phyloP scores from a whole-genome alignment of 2,888 invertebrate genomes.

The Tineola bisselliella region DNA sequence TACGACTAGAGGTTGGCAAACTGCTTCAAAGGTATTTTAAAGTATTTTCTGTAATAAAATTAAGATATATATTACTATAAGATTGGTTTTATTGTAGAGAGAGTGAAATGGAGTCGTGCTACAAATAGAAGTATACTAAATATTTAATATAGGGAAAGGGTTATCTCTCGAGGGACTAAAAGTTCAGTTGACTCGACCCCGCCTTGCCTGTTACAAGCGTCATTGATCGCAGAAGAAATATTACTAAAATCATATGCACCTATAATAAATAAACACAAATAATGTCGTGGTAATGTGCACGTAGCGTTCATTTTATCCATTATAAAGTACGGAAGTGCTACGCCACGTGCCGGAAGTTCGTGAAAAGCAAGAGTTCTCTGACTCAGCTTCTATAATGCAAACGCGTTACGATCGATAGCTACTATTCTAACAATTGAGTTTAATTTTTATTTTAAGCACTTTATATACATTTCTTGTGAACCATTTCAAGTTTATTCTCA shows the following conservation, averaged over 20 bases:
- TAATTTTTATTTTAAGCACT: no score
- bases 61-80: no score
- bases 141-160: background rate
- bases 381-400: background rate
- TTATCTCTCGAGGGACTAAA: background rate
- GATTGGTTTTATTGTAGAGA: no score
- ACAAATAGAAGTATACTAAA: background rate
- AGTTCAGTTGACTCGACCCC: slow-evolving; percentile 22
- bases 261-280: no score
- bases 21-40: no score
- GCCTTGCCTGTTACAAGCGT: slow-evolving; percentile 39
- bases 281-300: background rate
- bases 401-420: background rate
- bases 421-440: no score
- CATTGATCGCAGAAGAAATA: slow-evolving; percentile 22
- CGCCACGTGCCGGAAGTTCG: slow-evolving; percentile 26
- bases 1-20: no score
- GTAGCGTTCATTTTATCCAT: background rate
- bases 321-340: slow-evolving; percentile 17
- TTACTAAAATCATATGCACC: no score
- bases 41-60: no score
- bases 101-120: background rate
- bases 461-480: no score
- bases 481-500: no score
- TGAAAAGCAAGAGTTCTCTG: slow-evolving; percentile 12